Conservation (phyloP, 2,797 vertebrate species). For the Pangasius mekongensis region DNA sequence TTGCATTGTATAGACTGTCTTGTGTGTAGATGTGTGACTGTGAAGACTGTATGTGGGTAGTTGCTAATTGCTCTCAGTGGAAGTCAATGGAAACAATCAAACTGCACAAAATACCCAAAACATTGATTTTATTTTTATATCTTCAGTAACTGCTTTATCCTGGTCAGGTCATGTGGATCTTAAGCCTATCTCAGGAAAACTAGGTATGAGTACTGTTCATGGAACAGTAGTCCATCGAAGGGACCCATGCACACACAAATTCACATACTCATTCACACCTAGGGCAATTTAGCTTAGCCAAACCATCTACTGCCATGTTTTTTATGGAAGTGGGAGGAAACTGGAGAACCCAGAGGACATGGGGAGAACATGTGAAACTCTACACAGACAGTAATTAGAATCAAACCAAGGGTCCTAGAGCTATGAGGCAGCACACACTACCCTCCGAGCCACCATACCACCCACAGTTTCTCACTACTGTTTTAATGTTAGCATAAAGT, state of each 20-base stretch:
- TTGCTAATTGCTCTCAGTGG: slow-evolving; percentile 34
- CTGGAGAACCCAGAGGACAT: neutral
- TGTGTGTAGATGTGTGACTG: neutral
- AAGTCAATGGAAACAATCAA: neutral
- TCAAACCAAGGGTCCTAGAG: neutral
- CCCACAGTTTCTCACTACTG: neutral
- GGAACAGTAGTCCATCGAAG: neutral
- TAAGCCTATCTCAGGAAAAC: neutral
- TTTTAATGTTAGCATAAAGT: neutral
- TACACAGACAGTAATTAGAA: neutral
- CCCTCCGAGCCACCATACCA: neutral
- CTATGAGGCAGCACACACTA: neutral
- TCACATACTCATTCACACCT: neutral
- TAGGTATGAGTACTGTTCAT: neutral
- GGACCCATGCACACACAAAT: neutral
- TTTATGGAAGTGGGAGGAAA: neutral
- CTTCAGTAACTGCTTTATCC: neutral
- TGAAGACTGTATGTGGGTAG: neutral
- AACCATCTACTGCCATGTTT: neutral
- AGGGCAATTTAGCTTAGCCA: neutral
- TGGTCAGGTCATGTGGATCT: neutral
- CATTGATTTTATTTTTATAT: neutral
- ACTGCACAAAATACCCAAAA: neutral
- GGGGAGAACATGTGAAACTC: neutral
- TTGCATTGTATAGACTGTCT: neutral